Evolutionary conservation across 2,797 vertebrate species (phyloP), one percentile per base, ranked within the genome.

Genomic region (Eospalax fontanierii): DNA sequence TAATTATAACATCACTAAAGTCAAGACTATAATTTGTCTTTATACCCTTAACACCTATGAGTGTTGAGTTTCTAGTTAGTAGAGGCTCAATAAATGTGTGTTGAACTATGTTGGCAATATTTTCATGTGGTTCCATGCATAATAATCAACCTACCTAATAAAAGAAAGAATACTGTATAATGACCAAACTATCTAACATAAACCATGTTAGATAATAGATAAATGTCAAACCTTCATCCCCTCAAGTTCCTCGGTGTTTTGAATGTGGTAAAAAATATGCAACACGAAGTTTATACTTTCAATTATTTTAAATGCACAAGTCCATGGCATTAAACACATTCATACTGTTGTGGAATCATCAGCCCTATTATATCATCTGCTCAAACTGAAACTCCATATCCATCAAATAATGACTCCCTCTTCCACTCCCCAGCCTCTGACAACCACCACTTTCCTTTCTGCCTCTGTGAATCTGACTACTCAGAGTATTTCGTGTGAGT

Each of bases 191-290:
- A 43, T 46, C 46, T 50, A 54, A 80, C 26, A 75, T 46, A 83
- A 83, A 54, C 10, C 10, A 61, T 38, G 22, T 61, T 12, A 76
- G 18, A 65, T 22, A 76, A 74, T 1, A 57, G 11, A 63, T 90
- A 78, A 54, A 78, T 63, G 35, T 35, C 74, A 79, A 92, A 90
- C 38, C 7, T 94, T 89, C 26, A 85, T 46, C 6, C n/a, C 40
- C n/a, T 94, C 84, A 92, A 81, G 24, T 79, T 59, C 2, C 6
- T 93, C 7, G 57, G 40, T 89, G 10, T 70, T 79, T 65, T 93
- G 74, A 79, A n/a, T 65, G 6, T 11, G 6, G 40, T 50, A 71
- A 90, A 73, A 76, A 57, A 86, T 54, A 83, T 1, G 76, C 2
- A 82, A 46, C 6, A 33, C 22, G 65, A 68, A 85, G 50, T 6